These are phyloP conservation scores for Mystacornis crossleyi DNA, from an alignment of 2,113 vertebrate species.

Conservation along the genomic window DNA sequence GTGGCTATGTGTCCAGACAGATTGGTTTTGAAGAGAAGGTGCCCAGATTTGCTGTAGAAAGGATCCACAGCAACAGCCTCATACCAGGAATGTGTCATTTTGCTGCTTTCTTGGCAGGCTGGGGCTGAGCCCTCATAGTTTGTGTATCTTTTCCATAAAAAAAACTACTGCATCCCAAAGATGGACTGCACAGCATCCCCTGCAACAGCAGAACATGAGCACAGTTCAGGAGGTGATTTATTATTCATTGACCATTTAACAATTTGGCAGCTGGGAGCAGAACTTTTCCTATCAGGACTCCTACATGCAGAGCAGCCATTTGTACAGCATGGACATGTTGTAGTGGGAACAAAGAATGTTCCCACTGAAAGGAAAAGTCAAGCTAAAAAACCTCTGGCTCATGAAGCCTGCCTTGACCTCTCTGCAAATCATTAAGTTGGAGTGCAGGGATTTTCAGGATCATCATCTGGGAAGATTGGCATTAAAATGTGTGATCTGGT, in stretches of 20 bases:
- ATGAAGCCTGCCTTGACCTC: neutral
- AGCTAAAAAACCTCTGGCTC: neutral
- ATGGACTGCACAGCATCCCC: neutral
- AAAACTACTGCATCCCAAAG: neutral
- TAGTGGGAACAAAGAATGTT: neutral
- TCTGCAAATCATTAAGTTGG: neutral
- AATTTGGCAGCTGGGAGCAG: slow-evolving; percentile 11
- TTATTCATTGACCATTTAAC: slow-evolving; percentile 37
- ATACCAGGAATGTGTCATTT: neutral
- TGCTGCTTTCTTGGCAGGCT: neutral
- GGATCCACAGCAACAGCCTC: neutral
- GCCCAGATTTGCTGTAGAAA: neutral
- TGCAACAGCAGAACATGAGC: neutral
- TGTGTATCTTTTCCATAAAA: neutral
- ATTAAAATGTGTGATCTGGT: neutral
- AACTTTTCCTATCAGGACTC: neutral
- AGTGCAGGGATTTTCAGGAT: neutral
- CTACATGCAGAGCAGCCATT: neutral
- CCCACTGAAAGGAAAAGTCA: neutral
- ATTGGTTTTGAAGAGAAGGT: neutral
- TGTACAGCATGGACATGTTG: accelerated
- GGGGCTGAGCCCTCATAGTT: neutral
- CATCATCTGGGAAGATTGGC: neutral
- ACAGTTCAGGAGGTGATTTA: neutral
- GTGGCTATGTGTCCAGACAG: neutral